Conservation (phyloP, 2,888 invertebrate genomes). For the Esperia sulphurella region DNA sequence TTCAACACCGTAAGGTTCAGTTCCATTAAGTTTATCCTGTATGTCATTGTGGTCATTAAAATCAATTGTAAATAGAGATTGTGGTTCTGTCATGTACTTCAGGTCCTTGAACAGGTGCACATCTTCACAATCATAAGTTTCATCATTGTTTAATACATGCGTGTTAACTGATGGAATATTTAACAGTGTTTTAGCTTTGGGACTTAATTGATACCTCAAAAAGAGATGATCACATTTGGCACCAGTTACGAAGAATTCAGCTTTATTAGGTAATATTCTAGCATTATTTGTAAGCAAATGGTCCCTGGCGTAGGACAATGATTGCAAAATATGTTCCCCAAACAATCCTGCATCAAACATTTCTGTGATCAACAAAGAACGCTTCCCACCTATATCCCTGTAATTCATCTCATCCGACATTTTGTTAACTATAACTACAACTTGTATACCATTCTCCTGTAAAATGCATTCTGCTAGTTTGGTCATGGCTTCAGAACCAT, state of each 20-base stretch:
- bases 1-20: conserved; percentile 51
- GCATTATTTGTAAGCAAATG: conserved; percentile 72
- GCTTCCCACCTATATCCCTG: conserved; percentile 74
- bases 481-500: conserved; percentile 82
- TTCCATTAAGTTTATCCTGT: conserved; percentile 44
- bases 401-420: conserved; percentile 79
- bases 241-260: conserved; percentile 82
- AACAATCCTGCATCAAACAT: conserved; percentile 89
- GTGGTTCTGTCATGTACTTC: conserved; percentile 79
- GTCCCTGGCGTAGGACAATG: conserved; percentile 84
- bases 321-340: conserved; percentile 85
- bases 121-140: conserved; percentile 86
- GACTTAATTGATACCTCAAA: conserved; percentile 61
- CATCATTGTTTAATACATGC: conserved; percentile 50
- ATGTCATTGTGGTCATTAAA: conserved; percentile 80
- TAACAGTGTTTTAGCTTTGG: conserved; percentile 38
- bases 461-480: conserved; percentile 72
- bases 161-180: conserved; percentile 39
- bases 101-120: conserved; percentile 75
- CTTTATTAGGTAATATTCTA: conserved; percentile 80
- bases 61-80: conserved; percentile 78
- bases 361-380: conserved; percentile 85
- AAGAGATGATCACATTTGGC: conserved; percentile 77
- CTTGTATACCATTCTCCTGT: conserved; percentile 69
- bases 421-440: conserved; percentile 76